Evolutionary conservation across 2,797 vertebrate genomes (phyloP).

Genomic region (Pseudomugil gertrudae): DNA sequence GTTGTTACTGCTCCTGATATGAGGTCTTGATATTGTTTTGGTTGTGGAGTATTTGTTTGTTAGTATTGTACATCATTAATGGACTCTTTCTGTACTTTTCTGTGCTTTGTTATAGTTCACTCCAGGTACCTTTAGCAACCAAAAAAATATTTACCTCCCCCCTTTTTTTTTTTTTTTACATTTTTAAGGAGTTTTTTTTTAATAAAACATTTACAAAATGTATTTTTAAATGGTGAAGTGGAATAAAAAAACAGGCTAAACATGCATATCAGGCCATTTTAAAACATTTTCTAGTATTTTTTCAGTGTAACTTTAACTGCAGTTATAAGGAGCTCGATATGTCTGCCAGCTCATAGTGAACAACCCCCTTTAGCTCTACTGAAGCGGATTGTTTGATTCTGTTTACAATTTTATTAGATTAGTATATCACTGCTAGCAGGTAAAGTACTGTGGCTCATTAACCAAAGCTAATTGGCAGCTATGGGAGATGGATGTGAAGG

Average conservation of each 20-base stretch:
- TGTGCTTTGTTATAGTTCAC: too few species aligned
- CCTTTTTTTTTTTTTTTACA: too few species aligned
- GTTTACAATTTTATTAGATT: slow-evolving; percentile 49
- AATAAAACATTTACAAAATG: too few species aligned
- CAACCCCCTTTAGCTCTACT: slow-evolving; percentile 36
- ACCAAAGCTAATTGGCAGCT: slow-evolving; percentile 59
- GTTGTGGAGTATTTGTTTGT: not conserved
- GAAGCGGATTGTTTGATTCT: slow-evolving; percentile 45
- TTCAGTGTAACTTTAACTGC: slow-evolving; percentile 23
- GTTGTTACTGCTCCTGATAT: too few species aligned
- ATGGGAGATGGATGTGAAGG: slow-evolving; percentile 36
- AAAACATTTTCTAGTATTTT: slow-evolving; percentile 3
- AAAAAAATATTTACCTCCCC: too few species aligned
- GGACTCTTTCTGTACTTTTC: too few species aligned
- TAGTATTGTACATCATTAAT: too few species aligned
- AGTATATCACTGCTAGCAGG: slow-evolving; percentile 47
- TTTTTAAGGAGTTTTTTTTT: too few species aligned
- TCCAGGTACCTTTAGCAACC: too few species aligned
- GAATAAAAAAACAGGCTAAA: not conserved
- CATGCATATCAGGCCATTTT: not conserved
- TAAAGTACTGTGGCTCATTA: slow-evolving; percentile 49
- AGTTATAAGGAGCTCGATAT: slow-evolving; percentile 5
- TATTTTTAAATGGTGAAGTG: too few species aligned
- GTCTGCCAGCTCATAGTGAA: slow-evolving; percentile 10
- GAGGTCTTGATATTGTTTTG: too few species aligned